These are phyloP conservation scores for Toxotes jaculatrix DNA, from an alignment of 2,113 vertebrate genomes.

Conservation along the genomic window DNA sequence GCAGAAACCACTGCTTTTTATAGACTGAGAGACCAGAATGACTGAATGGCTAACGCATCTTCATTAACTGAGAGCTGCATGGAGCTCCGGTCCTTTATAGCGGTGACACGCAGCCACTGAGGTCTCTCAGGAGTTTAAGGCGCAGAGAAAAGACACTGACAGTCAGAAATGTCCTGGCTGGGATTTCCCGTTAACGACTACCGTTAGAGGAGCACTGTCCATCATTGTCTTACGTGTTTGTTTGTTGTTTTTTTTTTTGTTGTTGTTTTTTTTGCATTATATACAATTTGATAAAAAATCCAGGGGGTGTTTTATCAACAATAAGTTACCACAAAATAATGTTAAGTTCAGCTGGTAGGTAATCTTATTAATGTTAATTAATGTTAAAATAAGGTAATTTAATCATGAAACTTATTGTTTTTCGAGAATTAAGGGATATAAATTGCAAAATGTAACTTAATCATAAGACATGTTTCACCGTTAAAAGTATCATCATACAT, in stretches of 20 bases:
- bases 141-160: constrained; percentile 36
- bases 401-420: constrained; percentile 6
- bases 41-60: constrained; percentile 79
- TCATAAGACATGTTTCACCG: not conserved
- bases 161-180: constrained; percentile 32
- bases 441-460: constrained; percentile 2
- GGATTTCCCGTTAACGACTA: constrained; percentile 33
- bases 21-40: constrained; percentile 81
- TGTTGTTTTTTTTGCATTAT: constrained; percentile 13
- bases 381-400: not conserved
- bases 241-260: not conserved
- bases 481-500: not conserved
- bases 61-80: constrained; percentile 79
- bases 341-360: not conserved
- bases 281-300: not conserved
- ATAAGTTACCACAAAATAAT: constrained; percentile 19
- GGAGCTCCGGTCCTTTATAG: constrained; percentile 59
- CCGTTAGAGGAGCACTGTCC: constrained; percentile 24
- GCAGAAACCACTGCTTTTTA: constrained; percentile 82
- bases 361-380: not conserved
- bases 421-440: not conserved
- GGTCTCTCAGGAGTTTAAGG: constrained; percentile 56
- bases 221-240: constrained; percentile 19
- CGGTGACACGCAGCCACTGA: constrained; percentile 56
- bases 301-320: not conserved